phyloP scores from a whole-genome alignment of 1,140 invertebrate species.

The Euwallacea similis region DNA sequence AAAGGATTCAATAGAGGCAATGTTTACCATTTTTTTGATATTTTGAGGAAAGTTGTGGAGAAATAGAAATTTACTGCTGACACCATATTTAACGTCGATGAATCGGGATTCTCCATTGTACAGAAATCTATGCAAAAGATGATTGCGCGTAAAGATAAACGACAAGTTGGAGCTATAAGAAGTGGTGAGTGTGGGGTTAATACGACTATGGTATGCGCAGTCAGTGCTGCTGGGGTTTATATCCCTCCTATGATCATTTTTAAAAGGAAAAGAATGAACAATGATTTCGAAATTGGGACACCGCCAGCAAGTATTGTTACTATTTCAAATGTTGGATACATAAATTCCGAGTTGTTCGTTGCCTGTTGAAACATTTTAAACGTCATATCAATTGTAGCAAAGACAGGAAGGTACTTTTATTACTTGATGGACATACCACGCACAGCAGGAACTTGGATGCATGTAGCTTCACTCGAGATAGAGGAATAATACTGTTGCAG shows the following conservation, averaged over 20 bases:
- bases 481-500: slow-evolving; percentile 49
- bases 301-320: slow-evolving; percentile 41
- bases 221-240: slow-evolving; percentile 47
- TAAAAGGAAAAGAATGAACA: slow-evolving; percentile 40
- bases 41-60: slow-evolving; percentile 41
- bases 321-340: slow-evolving; percentile 50
- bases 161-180: slow-evolving; percentile 55
- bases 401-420: slow-evolving; percentile 44
- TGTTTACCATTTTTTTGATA: slow-evolving; percentile 46
- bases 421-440: slow-evolving; percentile 49
- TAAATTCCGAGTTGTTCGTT: slow-evolving; percentile 47
- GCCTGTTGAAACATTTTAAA: slow-evolving; percentile 49
- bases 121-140: slow-evolving; percentile 55
- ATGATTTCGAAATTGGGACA: slow-evolving; percentile 39
- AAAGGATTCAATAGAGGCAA: slow-evolving; percentile 48
- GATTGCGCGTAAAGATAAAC: slow-evolving; percentile 51
- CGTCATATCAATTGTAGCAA: slow-evolving; percentile 38
- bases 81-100: slow-evolving; percentile 43
- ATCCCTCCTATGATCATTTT: slow-evolving; percentile 49
- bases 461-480: slow-evolving; percentile 39
- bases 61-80: slow-evolving; percentile 46
- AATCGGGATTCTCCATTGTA: slow-evolving; percentile 41
- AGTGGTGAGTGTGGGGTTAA: slow-evolving; percentile 46
- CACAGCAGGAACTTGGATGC: slow-evolving; percentile 47
- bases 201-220: slow-evolving; percentile 51